A percentile compares a stretch with the other conserved stretches of the same genome.
Evolutionary conservation across 2,113 vertebrate species (phyloP).

Genomic region (Lontra canadensis): DNA sequence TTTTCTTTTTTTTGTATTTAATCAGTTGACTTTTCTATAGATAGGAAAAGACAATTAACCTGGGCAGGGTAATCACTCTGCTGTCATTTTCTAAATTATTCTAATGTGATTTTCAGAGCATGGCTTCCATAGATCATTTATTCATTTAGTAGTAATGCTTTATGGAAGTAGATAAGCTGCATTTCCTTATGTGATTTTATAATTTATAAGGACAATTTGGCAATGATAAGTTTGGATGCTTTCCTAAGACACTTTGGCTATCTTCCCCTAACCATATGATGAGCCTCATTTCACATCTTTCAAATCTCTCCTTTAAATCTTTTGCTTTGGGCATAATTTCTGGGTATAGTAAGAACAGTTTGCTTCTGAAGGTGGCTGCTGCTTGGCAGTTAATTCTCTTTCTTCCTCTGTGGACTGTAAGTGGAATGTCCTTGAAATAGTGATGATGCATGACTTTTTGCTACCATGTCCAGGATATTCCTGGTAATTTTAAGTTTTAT

Average conservation of each 20-base stretch:
- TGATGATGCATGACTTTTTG: not conserved
- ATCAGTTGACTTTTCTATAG: not conserved
- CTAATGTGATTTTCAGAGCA: conserved; percentile 46
- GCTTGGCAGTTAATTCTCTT: not conserved
- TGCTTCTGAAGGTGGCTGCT: not conserved
- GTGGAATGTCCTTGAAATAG: conserved; percentile 23
- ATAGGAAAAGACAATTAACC: not conserved
- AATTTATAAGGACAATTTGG: conserved; percentile 31
- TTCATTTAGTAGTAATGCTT: not conserved
- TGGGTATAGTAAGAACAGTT: not conserved
- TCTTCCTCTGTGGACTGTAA: not conserved
- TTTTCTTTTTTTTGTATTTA: conserved; percentile 2
- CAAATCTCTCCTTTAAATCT: not conserved
- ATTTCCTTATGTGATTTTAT: conserved; percentile 13
- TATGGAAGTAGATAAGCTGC: not conserved
- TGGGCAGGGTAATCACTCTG: not conserved
- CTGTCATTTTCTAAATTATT: conserved; percentile 42
- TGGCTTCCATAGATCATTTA: not conserved
- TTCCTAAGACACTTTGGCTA: not conserved
- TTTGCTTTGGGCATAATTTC: not conserved
- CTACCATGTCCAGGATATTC: not conserved
- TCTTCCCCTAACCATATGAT: not conserved
- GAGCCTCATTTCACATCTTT: not conserved
- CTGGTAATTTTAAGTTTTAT: conserved; percentile 20
- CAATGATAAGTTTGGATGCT: not conserved